Evolutionary conservation across 1,140 invertebrate species (phyloP), one percentile per base, ranked within the genome.

Genomic region (Neodiprion fabricii): DNA sequence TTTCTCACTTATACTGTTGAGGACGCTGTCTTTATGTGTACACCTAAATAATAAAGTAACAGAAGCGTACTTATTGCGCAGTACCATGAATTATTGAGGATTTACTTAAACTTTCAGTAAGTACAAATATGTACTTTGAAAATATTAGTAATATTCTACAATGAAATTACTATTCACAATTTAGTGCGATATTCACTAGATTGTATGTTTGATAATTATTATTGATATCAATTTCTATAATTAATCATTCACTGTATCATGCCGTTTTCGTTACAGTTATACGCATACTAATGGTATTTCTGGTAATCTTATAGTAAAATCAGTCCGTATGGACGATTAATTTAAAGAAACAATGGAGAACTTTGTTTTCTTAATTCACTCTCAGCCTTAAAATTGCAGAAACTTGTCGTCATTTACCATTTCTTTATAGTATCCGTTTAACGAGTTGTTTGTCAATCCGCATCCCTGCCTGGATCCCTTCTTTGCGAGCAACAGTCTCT

Each of bases 321-420:
- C 53, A 14, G 53, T 8, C 53, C 53, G 11, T 61, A 61, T 14
- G 53, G 71, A 80, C 77, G 79, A 80, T 80, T 73, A 79, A 79
- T 81, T 74, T 78, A 65, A 66, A 77, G 73, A 68, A 75, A 80
- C 73, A 77, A 81, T 79, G 73, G 73, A 72, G 78, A 77, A 79
- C 74, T 72, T 74, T 73, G 53, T 61, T 78, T 73, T 74, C 74
- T 65, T 65, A 48, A 70, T 7, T 65, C 75, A 72, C 48, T 74
- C 65, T 76, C 69, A 74, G 75, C 77, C 75, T 79, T 79, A 74
- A 74, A 74, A 66, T 78, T 70, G 74, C 72, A 79, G 76, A 68
- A 23, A 75, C 70, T 72, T 72, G 70, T 72, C 71, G 23, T 75
- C 53, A 40, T 61, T 61, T 61, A n/a, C n/a, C n/a, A 14, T 61